Conservation (phyloP, 2,113 vertebrate species). For the Chionodraco myersi region DNA sequence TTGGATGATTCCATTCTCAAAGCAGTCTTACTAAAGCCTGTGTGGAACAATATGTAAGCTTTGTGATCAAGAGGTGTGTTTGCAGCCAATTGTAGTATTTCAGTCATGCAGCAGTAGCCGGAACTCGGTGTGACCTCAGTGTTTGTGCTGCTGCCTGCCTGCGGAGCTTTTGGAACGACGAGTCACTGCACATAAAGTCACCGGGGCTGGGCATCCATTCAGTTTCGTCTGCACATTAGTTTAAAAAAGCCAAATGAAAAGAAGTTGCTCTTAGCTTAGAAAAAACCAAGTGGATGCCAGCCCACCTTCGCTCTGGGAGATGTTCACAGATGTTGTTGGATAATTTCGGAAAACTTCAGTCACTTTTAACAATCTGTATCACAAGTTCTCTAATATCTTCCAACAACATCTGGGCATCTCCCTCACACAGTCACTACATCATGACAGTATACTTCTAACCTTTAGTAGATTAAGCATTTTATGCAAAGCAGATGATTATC, state of each 20-base stretch:
- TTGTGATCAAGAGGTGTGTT: conserved; percentile 17
- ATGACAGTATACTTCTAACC: conserved; percentile 53
- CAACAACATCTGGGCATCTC: conserved; percentile 51
- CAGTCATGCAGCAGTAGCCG: conserved; percentile 15
- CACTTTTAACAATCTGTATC: background rate
- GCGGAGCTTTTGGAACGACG: conserved; percentile 38
- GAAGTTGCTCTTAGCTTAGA: background rate
- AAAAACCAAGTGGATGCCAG: conserved; percentile 48
- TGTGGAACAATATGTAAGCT: background rate
- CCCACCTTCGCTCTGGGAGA: conserved; percentile 13
- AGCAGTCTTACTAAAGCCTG: background rate
- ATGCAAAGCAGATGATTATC: conserved; percentile 58
- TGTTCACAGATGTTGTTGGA: conserved; percentile 45
- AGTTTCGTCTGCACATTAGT: conserved; percentile 26
- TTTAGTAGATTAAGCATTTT: conserved; percentile 67
- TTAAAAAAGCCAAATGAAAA: background rate
- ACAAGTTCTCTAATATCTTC: background rate
- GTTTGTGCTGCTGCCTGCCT: conserved; percentile 20
- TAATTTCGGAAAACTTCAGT: background rate
- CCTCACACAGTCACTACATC: conserved; percentile 18
- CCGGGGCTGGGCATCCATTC: conserved; percentile 39
- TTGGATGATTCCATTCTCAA: background rate
- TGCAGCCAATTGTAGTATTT: conserved; percentile 21
- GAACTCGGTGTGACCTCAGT: conserved; percentile 29
- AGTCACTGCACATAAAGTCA: conserved; percentile 59